A percentile compares a stretch with the other conserved stretches of the same genome.
These are phyloP conservation scores for Eira barbara DNA, from an alignment of 2,113 vertebrate species.

Conservation along the genomic window DNA sequence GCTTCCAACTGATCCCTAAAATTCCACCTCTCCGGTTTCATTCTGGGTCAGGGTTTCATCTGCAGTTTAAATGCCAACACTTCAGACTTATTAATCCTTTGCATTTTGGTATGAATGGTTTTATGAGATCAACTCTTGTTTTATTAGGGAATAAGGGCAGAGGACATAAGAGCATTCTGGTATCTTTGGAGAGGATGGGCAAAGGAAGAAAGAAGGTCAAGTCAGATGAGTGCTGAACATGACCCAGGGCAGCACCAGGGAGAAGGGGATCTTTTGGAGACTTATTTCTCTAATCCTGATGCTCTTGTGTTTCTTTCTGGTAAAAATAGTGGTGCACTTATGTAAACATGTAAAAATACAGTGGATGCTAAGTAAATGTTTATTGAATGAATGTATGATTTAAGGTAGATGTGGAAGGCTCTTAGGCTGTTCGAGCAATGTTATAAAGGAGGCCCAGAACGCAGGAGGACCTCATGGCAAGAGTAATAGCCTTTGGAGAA, in stretches of 20 bases:
- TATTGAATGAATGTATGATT: neutral
- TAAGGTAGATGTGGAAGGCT: neutral
- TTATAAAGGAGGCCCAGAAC: neutral
- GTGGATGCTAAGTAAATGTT: neutral
- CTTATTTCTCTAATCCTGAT: neutral
- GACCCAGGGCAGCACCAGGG: neutral
- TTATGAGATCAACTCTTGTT: neutral
- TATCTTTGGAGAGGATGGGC: neutral
- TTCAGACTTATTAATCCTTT: neutral
- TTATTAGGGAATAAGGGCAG: neutral
- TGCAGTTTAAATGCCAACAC: neutral
- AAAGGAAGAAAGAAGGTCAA: neutral
- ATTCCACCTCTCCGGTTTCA: neutral
- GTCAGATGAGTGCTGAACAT: neutral
- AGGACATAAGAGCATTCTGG: neutral
- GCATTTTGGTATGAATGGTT: neutral
- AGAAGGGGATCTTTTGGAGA: neutral
- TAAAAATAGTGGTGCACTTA: neutral
- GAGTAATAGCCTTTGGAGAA: neutral
- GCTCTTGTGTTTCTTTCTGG: neutral
- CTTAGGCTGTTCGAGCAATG: neutral
- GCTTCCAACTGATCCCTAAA: neutral
- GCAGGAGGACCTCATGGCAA: neutral
- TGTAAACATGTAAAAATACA: neutral
- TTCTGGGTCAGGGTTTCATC: neutral